These are phyloP conservation scores for Tinamus guttatus DNA, from an alignment of 2,113 vertebrate species.

Conservation along the genomic window DNA sequence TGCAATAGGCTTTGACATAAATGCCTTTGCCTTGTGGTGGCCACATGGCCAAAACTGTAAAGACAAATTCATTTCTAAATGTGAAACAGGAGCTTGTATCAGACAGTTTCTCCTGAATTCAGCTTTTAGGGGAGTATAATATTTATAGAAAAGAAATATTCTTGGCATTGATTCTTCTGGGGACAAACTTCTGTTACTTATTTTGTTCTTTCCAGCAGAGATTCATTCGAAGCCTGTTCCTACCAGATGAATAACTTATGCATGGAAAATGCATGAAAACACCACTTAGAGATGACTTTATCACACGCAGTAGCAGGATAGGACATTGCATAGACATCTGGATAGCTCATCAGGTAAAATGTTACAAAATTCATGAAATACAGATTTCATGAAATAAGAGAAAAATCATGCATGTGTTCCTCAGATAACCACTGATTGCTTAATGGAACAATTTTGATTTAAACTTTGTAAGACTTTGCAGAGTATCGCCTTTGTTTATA, in stretches of 20 bases:
- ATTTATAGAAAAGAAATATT: neutral
- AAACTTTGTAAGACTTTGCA: neutral
- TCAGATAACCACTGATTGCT: neutral
- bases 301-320: neutral
- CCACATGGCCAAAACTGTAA: neutral
- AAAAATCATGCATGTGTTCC: neutral
- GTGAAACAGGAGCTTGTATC: neutral
- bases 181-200: neutral
- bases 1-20: slow-evolving; percentile 19
- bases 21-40: neutral
- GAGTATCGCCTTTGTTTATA: neutral
- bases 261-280: neutral
- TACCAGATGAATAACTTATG: neutral
- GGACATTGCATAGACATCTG: neutral
- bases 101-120: neutral
- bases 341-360: neutral
- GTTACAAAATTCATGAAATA: neutral
- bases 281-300: neutral
- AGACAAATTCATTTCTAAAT: neutral
- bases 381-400: neutral
- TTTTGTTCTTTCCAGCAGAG: neutral
- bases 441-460: neutral
- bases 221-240: neutral
- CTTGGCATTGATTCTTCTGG: neutral
- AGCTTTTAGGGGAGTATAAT: neutral